Evolutionary conservation across 2,888 invertebrate species (phyloP).

Genomic region (Drosophila neutralis): DNA sequence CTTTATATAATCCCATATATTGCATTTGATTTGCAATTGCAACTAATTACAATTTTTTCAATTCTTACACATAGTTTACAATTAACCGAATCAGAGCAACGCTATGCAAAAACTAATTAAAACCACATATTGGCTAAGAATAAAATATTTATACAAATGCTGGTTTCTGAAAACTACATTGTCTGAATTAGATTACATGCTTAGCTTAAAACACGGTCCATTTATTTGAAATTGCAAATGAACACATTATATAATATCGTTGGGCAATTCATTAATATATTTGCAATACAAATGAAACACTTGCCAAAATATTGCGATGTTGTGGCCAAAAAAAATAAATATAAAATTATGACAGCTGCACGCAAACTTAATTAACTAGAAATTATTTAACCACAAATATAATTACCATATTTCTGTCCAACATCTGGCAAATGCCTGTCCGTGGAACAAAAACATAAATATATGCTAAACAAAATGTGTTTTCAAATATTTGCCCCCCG

Average conservation of each 20-base stretch:
- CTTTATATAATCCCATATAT: neutral
- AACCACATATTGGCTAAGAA: neutral
- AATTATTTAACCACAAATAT: constrained; percentile 53
- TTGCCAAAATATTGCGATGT: neutral
- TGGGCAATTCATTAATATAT: neutral
- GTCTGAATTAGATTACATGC: neutral
- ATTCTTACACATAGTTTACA: neutral
- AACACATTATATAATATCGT: neutral
- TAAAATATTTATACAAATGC: neutral
- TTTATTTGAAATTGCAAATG: neutral
- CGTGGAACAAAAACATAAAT: constrained; percentile 1
- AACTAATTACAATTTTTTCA: neutral
- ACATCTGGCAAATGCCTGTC: neutral
- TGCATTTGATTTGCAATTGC: neutral
- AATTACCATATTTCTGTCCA: constrained; percentile 51
- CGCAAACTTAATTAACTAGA: constrained; percentile 55
- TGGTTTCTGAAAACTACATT: neutral
- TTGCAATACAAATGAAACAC: constrained; percentile 23
- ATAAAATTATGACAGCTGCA: constrained; percentile 13
- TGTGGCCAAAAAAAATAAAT: neutral
- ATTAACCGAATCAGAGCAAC: too few species aligned
- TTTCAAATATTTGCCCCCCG: neutral
- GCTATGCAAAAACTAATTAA: neutral
- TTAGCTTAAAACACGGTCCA: neutral
- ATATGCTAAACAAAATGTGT: constrained; percentile 1